A percentile compares a stretch with the other conserved stretches of the same genome.
These are phyloP conservation scores for Arvicanthis niloticus DNA, from an alignment of 2,113 vertebrate species.

Conservation along the genomic window DNA sequence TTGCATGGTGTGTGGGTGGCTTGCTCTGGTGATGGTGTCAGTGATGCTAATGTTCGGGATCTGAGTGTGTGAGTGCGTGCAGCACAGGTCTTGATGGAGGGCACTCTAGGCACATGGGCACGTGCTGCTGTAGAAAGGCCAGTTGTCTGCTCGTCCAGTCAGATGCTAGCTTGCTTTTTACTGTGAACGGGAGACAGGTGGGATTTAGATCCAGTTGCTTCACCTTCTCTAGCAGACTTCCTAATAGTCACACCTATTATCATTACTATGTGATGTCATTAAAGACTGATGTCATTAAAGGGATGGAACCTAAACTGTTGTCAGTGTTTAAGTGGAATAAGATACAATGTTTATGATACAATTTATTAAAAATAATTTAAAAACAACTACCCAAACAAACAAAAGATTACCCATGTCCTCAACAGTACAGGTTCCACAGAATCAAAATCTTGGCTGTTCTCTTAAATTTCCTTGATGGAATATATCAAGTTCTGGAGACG, in stretches of 20 bases:
- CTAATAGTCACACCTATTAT: too few species aligned
- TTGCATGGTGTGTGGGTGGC: neutral
- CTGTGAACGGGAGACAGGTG: neutral
- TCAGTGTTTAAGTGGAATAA: conserved; percentile 2
- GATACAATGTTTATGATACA: neutral
- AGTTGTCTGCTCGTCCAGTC: neutral
- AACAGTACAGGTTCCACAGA: neutral
- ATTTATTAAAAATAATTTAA: neutral
- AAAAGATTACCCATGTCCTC: neutral
- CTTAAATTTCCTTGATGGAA: conserved; percentile 4
- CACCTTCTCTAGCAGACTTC: neutral
- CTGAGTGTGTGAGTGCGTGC: too few species aligned
- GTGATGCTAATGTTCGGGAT: neutral
- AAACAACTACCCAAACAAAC: neutral
- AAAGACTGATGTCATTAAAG: neutral
- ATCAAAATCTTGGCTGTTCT: neutral
- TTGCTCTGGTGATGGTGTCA: neutral
- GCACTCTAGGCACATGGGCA: too few species aligned
- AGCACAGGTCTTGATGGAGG: neutral
- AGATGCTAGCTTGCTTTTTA: neutral
- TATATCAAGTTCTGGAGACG: neutral
- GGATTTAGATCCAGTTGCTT: neutral
- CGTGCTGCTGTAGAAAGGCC: neutral
- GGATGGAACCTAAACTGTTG: neutral
- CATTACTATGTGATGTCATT: neutral